Evolutionary conservation across 2,797 vertebrate genomes (phyloP), one percentile per base, ranked within the genome.

Genomic region (Calcarius lapponicus): DNA sequence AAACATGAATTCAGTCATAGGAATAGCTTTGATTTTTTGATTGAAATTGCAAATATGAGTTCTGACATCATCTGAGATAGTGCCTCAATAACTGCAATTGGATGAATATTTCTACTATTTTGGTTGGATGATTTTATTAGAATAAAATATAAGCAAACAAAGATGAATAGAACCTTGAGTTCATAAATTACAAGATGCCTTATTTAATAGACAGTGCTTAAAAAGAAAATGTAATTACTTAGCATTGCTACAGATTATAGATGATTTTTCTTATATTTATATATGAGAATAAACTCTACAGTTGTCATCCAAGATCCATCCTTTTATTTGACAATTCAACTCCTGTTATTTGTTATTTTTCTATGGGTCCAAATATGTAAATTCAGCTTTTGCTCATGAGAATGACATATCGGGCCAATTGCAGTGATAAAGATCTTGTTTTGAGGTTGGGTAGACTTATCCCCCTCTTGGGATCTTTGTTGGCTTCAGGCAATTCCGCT

Each of bases 11-110:
- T 87, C 25, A 69, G 15, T 47, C 31, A 36, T 79, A 84, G 90
- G 25, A 32, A 79, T 40, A 31, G 42, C 26, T 81, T 93, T 92
- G 11, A 73, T 87, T 96, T 96, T 85, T 75, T 83, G n/a, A 93
- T 51, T 95, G 62, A 89, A 88, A 65, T 93, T 89, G 42, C 34
- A 88, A 26, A 31, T 71, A n/a, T 56, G 20, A 80, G n/a, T 95
- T 96, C 64, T 95, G 86, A 88, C 50, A 87, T 88, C 73, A 34
- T 81, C 74, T 95, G 76, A 91, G 14, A 38, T 17, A 62, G 4
- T 60, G 4, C 48, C 53, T 86, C 81, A 91, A 82, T 82, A 61
- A 57, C 32, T 66, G 22, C 26, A 53, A 21, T 57, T 71, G 5
- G 40, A 29, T 56, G 17, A 92, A 78, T 36, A 42, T 81, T 86